Evolutionary conservation across 1,140 invertebrate genomes (phyloP).

Genomic region (Temnothorax nylanderi): DNA sequence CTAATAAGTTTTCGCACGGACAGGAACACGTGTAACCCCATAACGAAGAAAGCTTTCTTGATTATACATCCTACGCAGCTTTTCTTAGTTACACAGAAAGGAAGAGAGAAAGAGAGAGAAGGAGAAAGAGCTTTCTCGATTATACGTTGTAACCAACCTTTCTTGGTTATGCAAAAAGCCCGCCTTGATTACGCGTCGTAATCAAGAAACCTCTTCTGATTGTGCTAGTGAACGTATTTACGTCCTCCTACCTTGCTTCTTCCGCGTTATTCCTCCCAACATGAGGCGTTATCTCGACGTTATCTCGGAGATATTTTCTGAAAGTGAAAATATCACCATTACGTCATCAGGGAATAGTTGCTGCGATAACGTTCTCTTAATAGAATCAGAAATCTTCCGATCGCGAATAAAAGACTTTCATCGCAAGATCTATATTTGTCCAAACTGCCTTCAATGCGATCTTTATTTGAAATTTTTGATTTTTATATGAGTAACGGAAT

Average conservation of each 20-base stretch:
- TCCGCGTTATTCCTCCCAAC: conserved; percentile 11
- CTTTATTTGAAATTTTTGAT: background rate
- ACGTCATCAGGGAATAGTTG: background rate
- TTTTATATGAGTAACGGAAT: background rate
- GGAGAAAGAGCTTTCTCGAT: conserved; percentile 49
- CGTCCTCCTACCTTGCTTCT: conserved; percentile 24
- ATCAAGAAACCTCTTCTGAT: conserved; percentile 62
- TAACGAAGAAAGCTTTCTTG: conserved; percentile 62
- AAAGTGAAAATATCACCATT: conserved; percentile 45
- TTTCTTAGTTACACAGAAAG: conserved; percentile 56
- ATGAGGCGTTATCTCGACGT: background rate
- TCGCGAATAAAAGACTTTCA: conserved; percentile 1
- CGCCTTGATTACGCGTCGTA: conserved; percentile 61
- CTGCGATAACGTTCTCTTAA: conserved; percentile 20
- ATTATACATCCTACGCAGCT: conserved; percentile 61
- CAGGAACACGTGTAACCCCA: conserved; percentile 54
- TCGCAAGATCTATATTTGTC: background rate
- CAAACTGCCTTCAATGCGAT: background rate
- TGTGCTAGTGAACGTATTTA: conserved; percentile 55
- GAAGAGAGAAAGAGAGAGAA: background rate
- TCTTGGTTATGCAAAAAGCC: conserved; percentile 61
- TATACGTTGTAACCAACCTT: conserved; percentile 62
- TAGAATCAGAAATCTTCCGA: background rate
- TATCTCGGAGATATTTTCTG: conserved; percentile 27
- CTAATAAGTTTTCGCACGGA: conserved; percentile 56